Base-by-base conservation (phyloP, 2,113 vertebrate species). In the Colinus virginianus region DNA sequence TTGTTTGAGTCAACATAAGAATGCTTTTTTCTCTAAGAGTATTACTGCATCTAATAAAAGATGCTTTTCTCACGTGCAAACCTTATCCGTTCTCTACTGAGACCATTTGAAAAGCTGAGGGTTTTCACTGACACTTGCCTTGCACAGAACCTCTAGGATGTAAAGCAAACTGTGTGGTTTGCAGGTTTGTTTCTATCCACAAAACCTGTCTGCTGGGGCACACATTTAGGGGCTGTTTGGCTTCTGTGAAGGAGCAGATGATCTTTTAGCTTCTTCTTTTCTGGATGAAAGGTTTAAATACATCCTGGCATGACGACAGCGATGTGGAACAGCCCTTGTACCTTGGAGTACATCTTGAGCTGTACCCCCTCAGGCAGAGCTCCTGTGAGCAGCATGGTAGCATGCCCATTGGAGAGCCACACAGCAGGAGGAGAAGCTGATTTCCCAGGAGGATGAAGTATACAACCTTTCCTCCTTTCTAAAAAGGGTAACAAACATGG, bases 351-450 rank as follows among this genome's bases (percentile, higher is more conserved):
- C 30, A 36, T 34, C 46, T 30, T 16, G 62, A 71, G 70, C 78
- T 4, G 3, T 34, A 45, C 23, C 22, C 46, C 55, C 3, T 3
- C 19, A 34, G 71, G 38, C 45, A 68, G 42, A 48, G 16, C 38
- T 10, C 42, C 28, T 16, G 51, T 28, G 9, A 53, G 51, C 51
- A 53, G 51, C 6, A 9, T 53, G 51, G 51, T 53, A 17, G 30
- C 28, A 56, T 7, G 5, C 36, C n/a, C 17, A 1, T 6, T 53
- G 45, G 43, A 55, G 77, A 81, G 23, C 30, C 49, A 46, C 26
- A 20, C 5, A 28, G 3, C 3, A 1, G 1, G 4, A 2, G 3
- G 9, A 77, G 34, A 16, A 13, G 7, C 11, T 67, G 38, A 9
- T 66, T 79, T 43, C 14, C 68, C 26, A 67, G 13, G 64, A 76